A percentile compares a stretch with the other conserved stretches of the same genome.
Conservation (phyloP, 2,888 invertebrate genomes). For the Biston betularia region DNA sequence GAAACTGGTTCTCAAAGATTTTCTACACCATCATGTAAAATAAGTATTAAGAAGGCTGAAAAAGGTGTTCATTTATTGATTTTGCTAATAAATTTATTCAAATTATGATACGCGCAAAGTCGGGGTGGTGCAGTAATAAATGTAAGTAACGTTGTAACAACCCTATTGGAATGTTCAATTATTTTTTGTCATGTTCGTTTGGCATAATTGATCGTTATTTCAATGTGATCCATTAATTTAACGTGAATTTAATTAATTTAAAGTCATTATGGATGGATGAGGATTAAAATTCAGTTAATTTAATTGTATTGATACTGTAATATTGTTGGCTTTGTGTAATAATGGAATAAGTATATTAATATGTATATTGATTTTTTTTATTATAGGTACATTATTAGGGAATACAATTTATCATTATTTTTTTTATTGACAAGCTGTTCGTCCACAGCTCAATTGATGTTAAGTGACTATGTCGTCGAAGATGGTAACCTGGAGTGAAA, state of each 20-base stretch:
- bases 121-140: neutral
- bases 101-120: neutral
- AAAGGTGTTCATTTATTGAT: too few species aligned
- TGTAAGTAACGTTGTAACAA: slow-evolving; percentile 7
- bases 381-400: neutral
- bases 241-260: slow-evolving; percentile 20
- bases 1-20: too few species aligned
- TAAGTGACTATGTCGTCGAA: too few species aligned
- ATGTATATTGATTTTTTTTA: neutral
- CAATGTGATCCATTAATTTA: slow-evolving; percentile 20
- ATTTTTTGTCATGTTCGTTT: slow-evolving; percentile 17
- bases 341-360: too few species aligned
- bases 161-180: slow-evolving; percentile 15
- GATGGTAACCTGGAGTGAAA: too few species aligned
- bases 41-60: too few species aligned
- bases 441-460: too few species aligned
- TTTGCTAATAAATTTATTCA: too few species aligned
- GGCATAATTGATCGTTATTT: slow-evolving; percentile 25
- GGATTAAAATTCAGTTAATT: slow-evolving; percentile 20
- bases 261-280: slow-evolving; percentile 14
- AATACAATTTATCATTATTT: too few species aligned
- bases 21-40: too few species aligned
- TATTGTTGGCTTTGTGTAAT: slow-evolving; percentile 5
- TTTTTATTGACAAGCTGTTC: too few species aligned
- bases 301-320: slow-evolving; percentile 11